Evolutionary conservation across 2,797 vertebrate genomes (phyloP).

Genomic region (Etheostoma perlongum): DNA sequence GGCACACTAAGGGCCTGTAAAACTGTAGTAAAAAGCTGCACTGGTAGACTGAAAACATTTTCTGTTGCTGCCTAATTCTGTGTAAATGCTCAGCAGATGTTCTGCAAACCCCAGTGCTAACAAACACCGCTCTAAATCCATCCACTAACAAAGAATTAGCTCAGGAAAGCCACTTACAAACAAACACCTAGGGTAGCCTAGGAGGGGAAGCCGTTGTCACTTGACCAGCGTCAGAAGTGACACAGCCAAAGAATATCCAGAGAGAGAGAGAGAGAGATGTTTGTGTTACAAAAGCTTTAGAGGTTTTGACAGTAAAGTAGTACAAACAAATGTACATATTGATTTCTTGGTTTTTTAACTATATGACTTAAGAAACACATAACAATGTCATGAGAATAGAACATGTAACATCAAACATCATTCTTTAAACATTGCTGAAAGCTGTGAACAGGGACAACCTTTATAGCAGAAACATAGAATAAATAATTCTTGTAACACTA

Average conservation of each 20-base stretch:
- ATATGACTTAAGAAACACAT: constrained; percentile 10
- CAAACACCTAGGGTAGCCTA: constrained; percentile 45
- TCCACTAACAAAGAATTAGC: constrained; percentile 69
- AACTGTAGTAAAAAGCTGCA: constrained; percentile 37
- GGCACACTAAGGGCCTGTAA: constrained; percentile 9
- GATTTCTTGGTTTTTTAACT: constrained; percentile 4
- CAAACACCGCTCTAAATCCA: constrained; percentile 60
- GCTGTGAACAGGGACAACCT: constrained; percentile 42
- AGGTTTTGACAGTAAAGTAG: background rate
- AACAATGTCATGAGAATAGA: constrained; percentile 18
- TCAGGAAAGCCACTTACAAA: constrained; percentile 57
- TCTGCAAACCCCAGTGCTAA: constrained; percentile 54
- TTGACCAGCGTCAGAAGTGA: constrained; percentile 39
- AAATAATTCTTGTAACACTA: constrained; percentile 49
- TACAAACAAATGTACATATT: background rate
- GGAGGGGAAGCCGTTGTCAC: constrained; percentile 30
- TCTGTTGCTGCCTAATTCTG: constrained; percentile 45
- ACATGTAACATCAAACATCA: constrained; percentile 44
- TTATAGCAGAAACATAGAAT: constrained; percentile 10
- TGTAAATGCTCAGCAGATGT: constrained; percentile 68
- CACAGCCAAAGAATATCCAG: constrained; percentile 1
- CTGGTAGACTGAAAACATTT: constrained; percentile 28
- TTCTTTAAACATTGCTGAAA: constrained; percentile 35
- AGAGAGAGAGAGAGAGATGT: constrained; percentile 3
- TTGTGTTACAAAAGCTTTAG: background rate